Evolutionary conservation across 1,140 invertebrate species (phyloP), one percentile per base, ranked within the genome.

Genomic region (Chrysomallon squamiferum): DNA sequence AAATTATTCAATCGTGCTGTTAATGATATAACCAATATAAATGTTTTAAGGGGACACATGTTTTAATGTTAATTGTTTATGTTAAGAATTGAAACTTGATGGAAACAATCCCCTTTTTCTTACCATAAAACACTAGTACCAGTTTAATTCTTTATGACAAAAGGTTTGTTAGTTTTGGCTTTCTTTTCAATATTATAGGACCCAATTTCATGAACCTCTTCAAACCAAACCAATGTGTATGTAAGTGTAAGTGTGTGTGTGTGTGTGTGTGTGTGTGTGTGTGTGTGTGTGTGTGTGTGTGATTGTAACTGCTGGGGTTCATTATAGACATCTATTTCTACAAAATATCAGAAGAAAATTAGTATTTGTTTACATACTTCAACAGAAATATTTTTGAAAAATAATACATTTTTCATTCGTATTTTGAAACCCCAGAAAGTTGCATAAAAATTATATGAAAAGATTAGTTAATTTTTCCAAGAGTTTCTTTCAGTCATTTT

Each of bases 231-330:
- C 43, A 50, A 45, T 9, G 49, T 61, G 58, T 45, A 47, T 54
- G 27, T 56, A 32, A 43, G 59, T 52, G 43, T 54, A 32, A 22
- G 49, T 62, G 59, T 32, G 43, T 30, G 33, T 54, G 49, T 62
- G 49, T 52, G 43, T 66, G 49, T 25, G 47, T 62, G 58, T n/a
- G 65, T 66, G 30, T 38, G 32, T 52, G 58, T 38, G 52, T 62
- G 30, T 58, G 56, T 58, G 56, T 30, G 56, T 58, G 56, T 6
- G 5, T 25, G 56, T 6, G 29, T 9, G 5, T 25, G 18, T 58
- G 9, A 22, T 13, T 27, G 18, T 22, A 9, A 9, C 9, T 27
- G 50, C 11, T n/a, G n/a, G n/a, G n/a, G n/a, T 15, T 52, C 9
- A 11, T 20, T 15, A 15, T 32, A 25, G 49, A 32, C 20, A 32